Evolutionary conservation across 2,113 vertebrate genomes (phyloP), one percentile per base, ranked within the genome.

Genomic region (Cinclus mexicanus): DNA sequence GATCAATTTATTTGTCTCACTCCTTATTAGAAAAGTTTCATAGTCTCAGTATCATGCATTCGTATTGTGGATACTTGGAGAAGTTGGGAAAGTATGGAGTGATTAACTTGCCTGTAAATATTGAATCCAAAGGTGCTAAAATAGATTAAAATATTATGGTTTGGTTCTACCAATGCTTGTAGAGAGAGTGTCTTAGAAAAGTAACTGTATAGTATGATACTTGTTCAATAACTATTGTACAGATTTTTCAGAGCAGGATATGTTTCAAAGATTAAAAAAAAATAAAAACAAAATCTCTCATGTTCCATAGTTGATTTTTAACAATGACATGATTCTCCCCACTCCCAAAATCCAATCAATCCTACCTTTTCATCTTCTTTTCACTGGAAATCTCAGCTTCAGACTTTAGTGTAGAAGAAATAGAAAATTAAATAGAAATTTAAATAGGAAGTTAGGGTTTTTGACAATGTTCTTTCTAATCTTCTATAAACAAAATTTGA

Each of bases 1-100:
- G 78, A 95, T 92, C 7, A 47, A 88, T 88, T 91, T 87, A 29
- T 78, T 84, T 93, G 4, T 81, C 53, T 95, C 55, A 41, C 74
- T 52, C 16, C 5, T 81, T 83, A 53, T 52, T n/a, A 8, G 8
- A 41, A 94, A 79, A 35, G 5, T 56, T 93, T 95, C 56, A 47
- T n/a, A 65, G 53, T 13, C 11, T 92, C 46, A 52, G 56, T 21
- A 14, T 92, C 49, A 82, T 81, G 72, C 29, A 72, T 85, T 91
- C 87, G 55, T 82, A 88, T 60, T 69, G 81, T 74, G 49, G 67
- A 55, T 72, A 55, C 39, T 44, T 56, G 37, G 29, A 75, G 25
- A 77, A 90, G 13, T 11, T 46, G 18, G 6, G 10, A 83, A 87
- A 55, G 3, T 39, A 61, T 19, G 24, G 55, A 55, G 41, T 33